phyloP scores from a whole-genome alignment of 2,888 invertebrate genomes.

The Dasypogon diadema region DNA sequence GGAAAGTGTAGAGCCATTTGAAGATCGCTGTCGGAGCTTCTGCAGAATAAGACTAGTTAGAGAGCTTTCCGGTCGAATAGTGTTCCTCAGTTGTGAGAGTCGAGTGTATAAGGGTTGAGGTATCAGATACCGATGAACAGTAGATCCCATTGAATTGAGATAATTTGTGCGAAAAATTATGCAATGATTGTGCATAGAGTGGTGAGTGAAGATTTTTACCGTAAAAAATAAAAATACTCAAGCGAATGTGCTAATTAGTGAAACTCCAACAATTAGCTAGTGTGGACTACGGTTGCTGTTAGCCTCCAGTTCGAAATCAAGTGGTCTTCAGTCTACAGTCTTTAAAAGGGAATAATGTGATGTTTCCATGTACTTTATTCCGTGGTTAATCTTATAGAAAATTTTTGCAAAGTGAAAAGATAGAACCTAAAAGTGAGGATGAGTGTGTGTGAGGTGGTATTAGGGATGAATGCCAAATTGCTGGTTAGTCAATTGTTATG shows the following conservation, averaged over 20 bases:
- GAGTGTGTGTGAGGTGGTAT: conserved; percentile 6
- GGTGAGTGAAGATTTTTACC: conserved; percentile 15
- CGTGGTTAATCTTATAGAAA: too few relatives aligned
- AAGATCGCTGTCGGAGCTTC: background rate
- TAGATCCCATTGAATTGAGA: too few relatives aligned
- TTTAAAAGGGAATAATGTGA: too few relatives aligned
- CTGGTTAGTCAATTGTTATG: conserved; percentile 12
- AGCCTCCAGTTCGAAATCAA: too few relatives aligned
- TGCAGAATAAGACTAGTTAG: background rate
- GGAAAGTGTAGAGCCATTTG: background rate
- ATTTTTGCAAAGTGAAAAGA: conserved; percentile 9
- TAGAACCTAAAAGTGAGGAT: conserved; percentile 4
- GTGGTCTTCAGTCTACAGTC: too few relatives aligned
- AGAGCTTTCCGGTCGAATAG: background rate
- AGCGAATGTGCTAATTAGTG: background rate
- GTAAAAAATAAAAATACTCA: background rate
- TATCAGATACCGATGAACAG: too few relatives aligned
- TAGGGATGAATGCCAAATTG: conserved; percentile 13
- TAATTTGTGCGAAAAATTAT: background rate
- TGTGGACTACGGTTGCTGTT: too few relatives aligned
- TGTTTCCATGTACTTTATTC: too few relatives aligned
- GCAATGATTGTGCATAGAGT: conserved; percentile 29
- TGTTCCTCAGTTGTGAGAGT: background rate
- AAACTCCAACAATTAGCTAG: background rate
- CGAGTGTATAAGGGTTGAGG: too few relatives aligned